phyloP scores from a whole-genome alignment of 2,888 invertebrate species.

The Lasioglossum calceatum region DNA sequence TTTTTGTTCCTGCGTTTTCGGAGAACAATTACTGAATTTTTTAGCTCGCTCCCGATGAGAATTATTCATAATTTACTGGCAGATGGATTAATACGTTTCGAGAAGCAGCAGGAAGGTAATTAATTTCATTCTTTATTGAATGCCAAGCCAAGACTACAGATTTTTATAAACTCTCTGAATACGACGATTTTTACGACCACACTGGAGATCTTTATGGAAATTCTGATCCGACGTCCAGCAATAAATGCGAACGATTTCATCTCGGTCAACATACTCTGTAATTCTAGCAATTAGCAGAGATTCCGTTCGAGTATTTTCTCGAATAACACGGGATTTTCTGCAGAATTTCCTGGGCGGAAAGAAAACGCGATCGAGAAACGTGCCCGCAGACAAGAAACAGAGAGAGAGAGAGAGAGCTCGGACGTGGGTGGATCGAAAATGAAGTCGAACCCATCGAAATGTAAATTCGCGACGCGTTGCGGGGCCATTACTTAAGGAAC shows the following conservation, averaged over 20 bases:
- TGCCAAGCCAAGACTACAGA: too few relatives aligned
- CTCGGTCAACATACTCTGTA: background rate
- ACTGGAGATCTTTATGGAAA: too few relatives aligned
- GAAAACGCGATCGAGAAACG: background rate
- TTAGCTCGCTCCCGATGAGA: background rate
- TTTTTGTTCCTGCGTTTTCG: too few relatives aligned
- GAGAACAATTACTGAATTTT: background rate
- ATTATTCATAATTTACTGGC: too few relatives aligned
- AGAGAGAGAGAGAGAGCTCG: conserved; percentile 9
- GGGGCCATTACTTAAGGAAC: conserved; percentile 66
- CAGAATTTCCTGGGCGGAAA: background rate
- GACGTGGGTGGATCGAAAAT: conserved; percentile 45
- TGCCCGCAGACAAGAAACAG: conserved; percentile 1
- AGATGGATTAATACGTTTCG: too few relatives aligned
- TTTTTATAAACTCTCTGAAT: too few relatives aligned
- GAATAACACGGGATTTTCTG: background rate
- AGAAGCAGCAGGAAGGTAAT: too few relatives aligned
- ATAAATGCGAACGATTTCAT: background rate
- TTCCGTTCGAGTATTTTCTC: background rate
- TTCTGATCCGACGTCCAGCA: background rate
- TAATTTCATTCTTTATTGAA: too few relatives aligned
- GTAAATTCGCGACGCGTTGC: conserved; percentile 64
- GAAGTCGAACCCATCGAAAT: conserved; percentile 64
- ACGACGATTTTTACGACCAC: too few relatives aligned
- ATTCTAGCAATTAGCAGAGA: background rate